Evolutionary conservation across 2,113 vertebrate species (phyloP), one percentile per base, ranked within the genome.

Genomic region (Amia ocellicauda): DNA sequence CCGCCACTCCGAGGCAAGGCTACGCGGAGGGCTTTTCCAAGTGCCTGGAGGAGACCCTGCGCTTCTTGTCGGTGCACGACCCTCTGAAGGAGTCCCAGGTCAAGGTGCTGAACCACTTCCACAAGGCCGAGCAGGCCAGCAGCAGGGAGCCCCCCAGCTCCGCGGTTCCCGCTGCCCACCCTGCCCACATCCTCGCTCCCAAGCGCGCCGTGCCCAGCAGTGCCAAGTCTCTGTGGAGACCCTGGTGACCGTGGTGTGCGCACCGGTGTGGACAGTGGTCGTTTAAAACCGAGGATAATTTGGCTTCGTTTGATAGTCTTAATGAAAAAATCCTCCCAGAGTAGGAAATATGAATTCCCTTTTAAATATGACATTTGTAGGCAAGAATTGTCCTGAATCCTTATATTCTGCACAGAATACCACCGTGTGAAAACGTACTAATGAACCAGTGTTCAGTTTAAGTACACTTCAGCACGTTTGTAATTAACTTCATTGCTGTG

Each of bases 21-120:
- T 83, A 80, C 75, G 82, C 80, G 19, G 80, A 84, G 51, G 82
- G 87, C 3, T 85, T 86, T 19, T 82, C 80, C 0, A 79, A 80
- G 42, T 83, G 83, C 54, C 67, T 88, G 40, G 77, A 80, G 23
- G 84, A 89, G 65, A 86, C 83, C 57, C 83, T 86, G 47, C 73
- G 73, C 20, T 80, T 88, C 62, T 74, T 86, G 59, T 79, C 83
- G 10, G 62, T 76, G 11, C 86, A 87, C 20, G 78, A 76, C 65
- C 75, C 64, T 41, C 67, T 66, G 50, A 74, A 31, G 17, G 75
- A 80, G 57, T 75, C 80, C 0, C 85, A 81, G 50, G 65, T 63
- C 28, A 83, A 83, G 53, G 74, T 84, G 11, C 77, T 86, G 62
- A 80, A 72, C 42, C 75, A 81, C 56, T 86, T 89, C 63, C 80